Evolutionary conservation across 2,797 vertebrate species (phyloP).

Genomic region (Mustela erminea): DNA sequence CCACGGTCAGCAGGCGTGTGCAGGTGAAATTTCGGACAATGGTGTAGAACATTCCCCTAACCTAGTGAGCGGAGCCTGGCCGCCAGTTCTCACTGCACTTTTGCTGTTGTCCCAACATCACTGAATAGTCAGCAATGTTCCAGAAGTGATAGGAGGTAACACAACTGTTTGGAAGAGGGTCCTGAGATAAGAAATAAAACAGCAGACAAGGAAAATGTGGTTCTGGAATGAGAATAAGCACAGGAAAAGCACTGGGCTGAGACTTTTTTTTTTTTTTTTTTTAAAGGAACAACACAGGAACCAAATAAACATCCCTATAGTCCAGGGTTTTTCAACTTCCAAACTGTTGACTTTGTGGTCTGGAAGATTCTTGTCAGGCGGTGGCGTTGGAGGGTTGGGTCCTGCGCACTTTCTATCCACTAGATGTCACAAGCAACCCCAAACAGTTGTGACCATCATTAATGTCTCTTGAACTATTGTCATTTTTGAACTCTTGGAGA

Average conservation of each 20-base stretch:
- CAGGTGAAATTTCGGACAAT: not conserved
- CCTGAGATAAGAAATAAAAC: not conserved
- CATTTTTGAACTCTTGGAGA: not conserved
- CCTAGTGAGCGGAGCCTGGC: not conserved
- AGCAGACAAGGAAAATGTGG: not conserved
- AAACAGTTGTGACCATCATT: too few species aligned
- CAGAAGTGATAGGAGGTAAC: not conserved
- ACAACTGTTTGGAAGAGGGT: not conserved
- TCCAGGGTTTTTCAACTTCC: not conserved
- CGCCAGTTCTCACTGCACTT: not conserved
- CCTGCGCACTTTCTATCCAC: not conserved
- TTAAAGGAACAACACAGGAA: not conserved
- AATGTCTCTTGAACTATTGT: not conserved
- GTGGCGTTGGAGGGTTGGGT: too few species aligned
- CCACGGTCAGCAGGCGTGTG: not conserved
- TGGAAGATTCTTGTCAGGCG: not conserved
- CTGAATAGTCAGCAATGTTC: not conserved
- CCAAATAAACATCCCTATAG: not conserved
- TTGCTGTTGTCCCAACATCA: not conserved
- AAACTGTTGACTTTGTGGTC: not conserved
- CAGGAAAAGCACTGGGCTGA: not conserved
- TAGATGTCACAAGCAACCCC: not conserved
- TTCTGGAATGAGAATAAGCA: not conserved
- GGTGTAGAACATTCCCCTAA: too few species aligned
- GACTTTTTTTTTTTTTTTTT: not conserved